Evolutionary conservation across 2,113 vertebrate species (phyloP).

Genomic region (Alexandromys fortis): DNA sequence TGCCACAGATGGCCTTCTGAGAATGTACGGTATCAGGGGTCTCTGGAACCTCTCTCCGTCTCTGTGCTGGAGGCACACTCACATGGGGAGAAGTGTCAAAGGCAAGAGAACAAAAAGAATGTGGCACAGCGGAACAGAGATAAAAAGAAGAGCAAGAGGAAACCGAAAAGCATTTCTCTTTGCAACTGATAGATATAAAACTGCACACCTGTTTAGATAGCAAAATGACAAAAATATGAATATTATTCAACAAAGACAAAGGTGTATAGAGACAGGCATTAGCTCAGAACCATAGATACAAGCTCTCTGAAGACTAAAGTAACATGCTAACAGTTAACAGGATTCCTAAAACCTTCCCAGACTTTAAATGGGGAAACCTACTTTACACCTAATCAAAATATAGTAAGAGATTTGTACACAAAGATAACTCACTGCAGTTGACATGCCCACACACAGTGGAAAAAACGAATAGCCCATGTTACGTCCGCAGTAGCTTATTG

Average conservation of each 20-base stretch:
- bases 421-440: background rate
- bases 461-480: background rate
- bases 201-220: background rate
- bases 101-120: conserved; percentile 45
- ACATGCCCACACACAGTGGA: background rate
- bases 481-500: background rate
- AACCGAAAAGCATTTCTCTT: background rate
- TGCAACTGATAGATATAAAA: background rate
- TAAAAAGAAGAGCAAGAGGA: background rate
- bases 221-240: background rate
- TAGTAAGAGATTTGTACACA: background rate
- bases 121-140: conserved; percentile 38
- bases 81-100: conserved; percentile 65
- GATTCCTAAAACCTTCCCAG: background rate
- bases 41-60: conserved; percentile 59
- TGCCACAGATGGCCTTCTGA: conserved; percentile 66
- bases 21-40: conserved; percentile 50
- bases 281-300: rapidly evolving
- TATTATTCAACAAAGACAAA: background rate
- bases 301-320: background rate
- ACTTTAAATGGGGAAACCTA: background rate
- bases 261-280: background rate
- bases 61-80: conserved; percentile 71
- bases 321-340: background rate
- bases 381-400: background rate